phyloP scores from a whole-genome alignment of 1,140 invertebrate species.

The Drosophila athabasca region DNA sequence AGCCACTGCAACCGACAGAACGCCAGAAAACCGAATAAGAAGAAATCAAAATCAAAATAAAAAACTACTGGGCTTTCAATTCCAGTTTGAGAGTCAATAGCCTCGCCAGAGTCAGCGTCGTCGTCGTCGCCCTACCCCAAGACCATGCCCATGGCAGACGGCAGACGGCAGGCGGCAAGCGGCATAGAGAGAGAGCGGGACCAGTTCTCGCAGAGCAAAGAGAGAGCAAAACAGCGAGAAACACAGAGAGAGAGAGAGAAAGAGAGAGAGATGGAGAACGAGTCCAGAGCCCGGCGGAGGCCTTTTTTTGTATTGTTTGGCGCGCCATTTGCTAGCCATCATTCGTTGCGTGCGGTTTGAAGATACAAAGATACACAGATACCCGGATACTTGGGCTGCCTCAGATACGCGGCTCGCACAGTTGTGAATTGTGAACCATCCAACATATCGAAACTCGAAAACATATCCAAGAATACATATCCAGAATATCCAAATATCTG shows the following conservation, averaged over 20 bases:
- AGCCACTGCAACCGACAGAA: constrained; percentile 42
- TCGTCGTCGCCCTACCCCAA: constrained; percentile 14
- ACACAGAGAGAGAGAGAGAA: constrained; percentile 15
- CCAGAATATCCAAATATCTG: no score
- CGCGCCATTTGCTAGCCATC: constrained; percentile 73
- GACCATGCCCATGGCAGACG: constrained; percentile 23
- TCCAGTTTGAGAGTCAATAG: constrained; percentile 78
- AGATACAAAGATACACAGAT: constrained; percentile 42
- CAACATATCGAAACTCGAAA: constrained; percentile 32
- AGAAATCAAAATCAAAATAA: constrained; percentile 31
- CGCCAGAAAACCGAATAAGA: constrained; percentile 28
- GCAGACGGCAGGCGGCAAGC: constrained; percentile 2
- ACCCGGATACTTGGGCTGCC: background rate
- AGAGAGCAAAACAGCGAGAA: constrained; percentile 13
- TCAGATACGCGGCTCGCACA: constrained; percentile 28
- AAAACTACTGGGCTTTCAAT: constrained; percentile 52
- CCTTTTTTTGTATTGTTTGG: constrained; percentile 62
- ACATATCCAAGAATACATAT: constrained; percentile 5
- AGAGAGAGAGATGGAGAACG: constrained; percentile 21
- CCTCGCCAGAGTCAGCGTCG: constrained; percentile 46
- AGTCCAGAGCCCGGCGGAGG: constrained; percentile 71
- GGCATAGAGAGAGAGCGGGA: constrained; percentile 37
- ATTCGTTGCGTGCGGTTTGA: constrained; percentile 69
- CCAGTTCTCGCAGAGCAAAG: constrained; percentile 45
- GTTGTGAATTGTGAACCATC: no score